Evolutionary conservation across 1,140 invertebrate genomes (phyloP).

Genomic region (Asobara japonica): DNA sequence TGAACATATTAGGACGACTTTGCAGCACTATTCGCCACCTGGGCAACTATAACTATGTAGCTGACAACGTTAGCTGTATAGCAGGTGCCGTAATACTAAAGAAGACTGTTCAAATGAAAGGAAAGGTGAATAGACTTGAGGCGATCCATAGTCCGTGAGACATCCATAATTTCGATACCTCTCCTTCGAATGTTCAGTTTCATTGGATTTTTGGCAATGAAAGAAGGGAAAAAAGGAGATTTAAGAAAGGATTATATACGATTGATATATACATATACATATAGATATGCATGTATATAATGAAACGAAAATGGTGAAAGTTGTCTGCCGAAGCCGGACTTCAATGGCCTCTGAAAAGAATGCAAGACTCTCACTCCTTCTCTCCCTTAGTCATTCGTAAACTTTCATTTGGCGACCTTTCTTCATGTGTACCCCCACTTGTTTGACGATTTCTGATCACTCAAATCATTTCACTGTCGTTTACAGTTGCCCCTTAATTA

Average conservation of each 20-base stretch:
- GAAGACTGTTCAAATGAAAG: not conserved
- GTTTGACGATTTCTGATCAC: not conserved
- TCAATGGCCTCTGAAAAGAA: not conserved
- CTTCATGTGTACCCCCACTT: constrained; percentile 34
- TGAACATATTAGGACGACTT: too few species aligned
- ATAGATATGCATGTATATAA: not conserved
- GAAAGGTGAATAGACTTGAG: not conserved
- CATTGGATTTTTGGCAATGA: not conserved
- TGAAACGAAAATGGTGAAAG: constrained; percentile 51
- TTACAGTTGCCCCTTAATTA: not conserved
- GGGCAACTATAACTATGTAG: too few species aligned
- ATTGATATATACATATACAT: not conserved
- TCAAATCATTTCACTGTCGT: constrained; percentile 9
- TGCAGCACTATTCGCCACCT: not conserved
- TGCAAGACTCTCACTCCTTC: not conserved
- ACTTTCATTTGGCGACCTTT: constrained; percentile 56
- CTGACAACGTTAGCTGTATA: not conserved
- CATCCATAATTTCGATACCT: not conserved
- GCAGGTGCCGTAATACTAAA: not conserved
- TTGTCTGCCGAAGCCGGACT: constrained; percentile 30
- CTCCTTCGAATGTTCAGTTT: not conserved
- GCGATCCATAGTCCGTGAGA: not conserved
- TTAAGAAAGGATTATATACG: not conserved
- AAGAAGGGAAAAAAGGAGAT: not conserved
- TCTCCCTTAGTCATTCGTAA: constrained; percentile 22